Conservation (phyloP, 2,113 vertebrate species). For the Hepsetus odoe region DNA sequence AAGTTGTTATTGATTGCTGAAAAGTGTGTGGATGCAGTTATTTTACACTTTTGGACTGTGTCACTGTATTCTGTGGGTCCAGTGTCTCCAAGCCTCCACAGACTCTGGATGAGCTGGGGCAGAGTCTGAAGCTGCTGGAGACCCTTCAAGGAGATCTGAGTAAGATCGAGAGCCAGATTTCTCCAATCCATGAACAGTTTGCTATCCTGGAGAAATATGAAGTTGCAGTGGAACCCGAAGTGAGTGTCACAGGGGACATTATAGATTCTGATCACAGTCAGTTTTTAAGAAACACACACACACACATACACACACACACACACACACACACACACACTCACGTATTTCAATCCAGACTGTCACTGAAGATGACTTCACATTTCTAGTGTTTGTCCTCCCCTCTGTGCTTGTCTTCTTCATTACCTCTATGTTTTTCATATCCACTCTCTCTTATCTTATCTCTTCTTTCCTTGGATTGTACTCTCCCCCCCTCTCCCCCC, state of each 20-base stretch:
- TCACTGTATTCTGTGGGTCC: conserved; percentile 42
- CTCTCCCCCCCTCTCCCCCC: conserved; percentile 2
- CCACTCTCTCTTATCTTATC: not conserved
- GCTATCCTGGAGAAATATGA: conserved; percentile 86
- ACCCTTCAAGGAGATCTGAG: conserved; percentile 75
- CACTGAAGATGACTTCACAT: not conserved
- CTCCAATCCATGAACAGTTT: conserved; percentile 86
- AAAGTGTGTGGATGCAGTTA: not conserved
- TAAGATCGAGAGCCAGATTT: conserved; percentile 78
- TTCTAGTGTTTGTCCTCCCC: not conserved
- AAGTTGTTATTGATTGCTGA: too few species aligned
- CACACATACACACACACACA: conserved; percentile 19
- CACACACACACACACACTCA: conserved; percentile 25
- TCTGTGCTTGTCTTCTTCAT: not conserved
- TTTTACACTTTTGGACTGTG: not conserved
- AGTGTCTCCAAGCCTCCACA: conserved; percentile 79
- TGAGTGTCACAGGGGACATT: conserved; percentile 62
- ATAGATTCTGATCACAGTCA: conserved; percentile 8
- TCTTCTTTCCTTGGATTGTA: not conserved
- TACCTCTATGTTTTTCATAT: not conserved
- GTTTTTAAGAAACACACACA: conserved; percentile 12
- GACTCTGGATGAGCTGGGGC: conserved; percentile 77
- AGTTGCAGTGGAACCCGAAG: conserved; percentile 74
- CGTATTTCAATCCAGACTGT: conserved; percentile 12
- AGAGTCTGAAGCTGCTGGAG: conserved; percentile 78